A percentile compares a stretch with the other conserved stretches of the same genome.
phyloP scores from a whole-genome alignment of 2,888 invertebrate species.

The Blera fallax region DNA sequence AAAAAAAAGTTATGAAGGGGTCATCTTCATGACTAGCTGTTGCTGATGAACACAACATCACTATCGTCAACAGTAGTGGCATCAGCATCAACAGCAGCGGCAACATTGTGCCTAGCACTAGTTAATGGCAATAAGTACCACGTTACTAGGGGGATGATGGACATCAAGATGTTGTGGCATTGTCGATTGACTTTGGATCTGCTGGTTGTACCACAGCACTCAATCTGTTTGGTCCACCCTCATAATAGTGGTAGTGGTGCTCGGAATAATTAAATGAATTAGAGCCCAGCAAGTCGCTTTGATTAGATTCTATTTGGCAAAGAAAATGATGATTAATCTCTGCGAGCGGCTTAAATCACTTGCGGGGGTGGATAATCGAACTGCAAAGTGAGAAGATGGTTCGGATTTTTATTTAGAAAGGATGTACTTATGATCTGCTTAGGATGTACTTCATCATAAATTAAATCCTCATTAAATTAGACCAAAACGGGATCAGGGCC shows the following conservation, averaged over 20 bases:
- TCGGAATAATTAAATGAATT: slow-evolving; percentile 59
- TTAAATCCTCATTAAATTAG: too few relatives aligned
- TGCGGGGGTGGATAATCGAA: too few relatives aligned
- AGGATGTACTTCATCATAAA: too few relatives aligned
- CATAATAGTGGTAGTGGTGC: slow-evolving; percentile 27
- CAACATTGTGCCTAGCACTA: slow-evolving; percentile 37
- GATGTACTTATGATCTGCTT: too few relatives aligned
- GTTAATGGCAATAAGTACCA: slow-evolving; percentile 51
- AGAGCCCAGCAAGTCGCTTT: slow-evolving; percentile 28
- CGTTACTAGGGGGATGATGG: slow-evolving; percentile 50
- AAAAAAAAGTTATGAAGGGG: slow-evolving; percentile 54
- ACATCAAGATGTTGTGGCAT: slow-evolving; percentile 61
- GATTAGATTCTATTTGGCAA: slow-evolving; percentile 52
- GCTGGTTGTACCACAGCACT: slow-evolving; percentile 36
- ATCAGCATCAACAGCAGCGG: slow-evolving; percentile 3
- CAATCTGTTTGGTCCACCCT: slow-evolving; percentile 45
- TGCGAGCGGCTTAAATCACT: neutral
- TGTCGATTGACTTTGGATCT: slow-evolving; percentile 59
- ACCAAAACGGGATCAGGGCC: too few relatives aligned
- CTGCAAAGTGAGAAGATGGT: too few relatives aligned
- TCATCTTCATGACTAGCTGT: slow-evolving; percentile 55
- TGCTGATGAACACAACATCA: slow-evolving; percentile 23
- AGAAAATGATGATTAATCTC: neutral
- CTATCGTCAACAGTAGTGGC: neutral
- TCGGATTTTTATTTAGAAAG: too few relatives aligned